A percentile compares a stretch with the other conserved stretches of the same genome.
Evolutionary conservation across 1,140 invertebrate genomes (phyloP).

Genomic region (Cryptotermes secundus): DNA sequence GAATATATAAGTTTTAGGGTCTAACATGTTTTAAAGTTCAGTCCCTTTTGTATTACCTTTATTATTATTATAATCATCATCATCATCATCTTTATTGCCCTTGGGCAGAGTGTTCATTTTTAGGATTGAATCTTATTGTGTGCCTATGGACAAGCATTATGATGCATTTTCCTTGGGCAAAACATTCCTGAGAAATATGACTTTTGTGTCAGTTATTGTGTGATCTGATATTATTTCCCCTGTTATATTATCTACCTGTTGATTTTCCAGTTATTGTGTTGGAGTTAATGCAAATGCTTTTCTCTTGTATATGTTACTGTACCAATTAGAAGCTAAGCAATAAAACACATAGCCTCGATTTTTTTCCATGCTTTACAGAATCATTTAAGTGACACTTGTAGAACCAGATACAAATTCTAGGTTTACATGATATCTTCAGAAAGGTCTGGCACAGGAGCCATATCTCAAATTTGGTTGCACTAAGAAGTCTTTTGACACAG

Average conservation of each 20-base stretch:
- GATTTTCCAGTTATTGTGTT: constrained; percentile 12
- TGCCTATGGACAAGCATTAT: not conserved
- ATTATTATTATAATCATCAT: no score
- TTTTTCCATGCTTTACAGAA: not conserved
- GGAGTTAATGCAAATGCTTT: not conserved
- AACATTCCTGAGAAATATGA: not conserved
- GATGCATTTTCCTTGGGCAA: not conserved
- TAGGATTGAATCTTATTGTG: not conserved
- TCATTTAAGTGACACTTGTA: no score
- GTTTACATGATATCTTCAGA: no score
- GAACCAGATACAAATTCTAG: no score
- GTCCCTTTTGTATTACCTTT: not conserved
- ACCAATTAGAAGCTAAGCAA: constrained; percentile 19
- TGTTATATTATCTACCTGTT: constrained; percentile 5
- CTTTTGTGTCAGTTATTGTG: not conserved
- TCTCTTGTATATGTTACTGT: constrained; percentile 16
- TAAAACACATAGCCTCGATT: not conserved
- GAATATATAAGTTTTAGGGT: not conserved
- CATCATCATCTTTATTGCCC: not conserved
- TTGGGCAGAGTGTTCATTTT: not conserved
- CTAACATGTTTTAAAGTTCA: not conserved
- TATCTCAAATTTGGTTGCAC: no score
- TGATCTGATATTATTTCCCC: constrained; percentile 3
- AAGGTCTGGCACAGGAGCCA: no score
- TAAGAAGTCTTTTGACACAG: no score